Evolutionary conservation across 2,113 vertebrate genomes (phyloP).

Genomic region (Peucedramus taeniatus): DNA sequence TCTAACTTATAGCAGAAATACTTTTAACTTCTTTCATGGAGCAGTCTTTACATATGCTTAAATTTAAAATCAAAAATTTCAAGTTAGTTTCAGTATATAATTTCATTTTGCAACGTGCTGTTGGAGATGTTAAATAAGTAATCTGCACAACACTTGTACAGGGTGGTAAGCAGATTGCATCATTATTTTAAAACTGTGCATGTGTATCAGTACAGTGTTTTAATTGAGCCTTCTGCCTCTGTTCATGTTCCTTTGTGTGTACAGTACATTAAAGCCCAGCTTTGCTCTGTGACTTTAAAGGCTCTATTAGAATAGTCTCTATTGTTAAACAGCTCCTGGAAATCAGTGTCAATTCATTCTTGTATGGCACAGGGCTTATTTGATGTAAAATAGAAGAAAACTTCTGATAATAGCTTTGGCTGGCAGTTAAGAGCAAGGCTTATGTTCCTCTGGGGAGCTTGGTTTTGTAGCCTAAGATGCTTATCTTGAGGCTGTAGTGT

Average conservation of each 20-base stretch:
- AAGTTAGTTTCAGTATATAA: background rate
- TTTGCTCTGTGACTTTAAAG: background rate
- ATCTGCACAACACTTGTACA: background rate
- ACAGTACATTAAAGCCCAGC: background rate
- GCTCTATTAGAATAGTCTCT: background rate
- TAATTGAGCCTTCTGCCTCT: background rate
- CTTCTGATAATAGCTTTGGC: background rate
- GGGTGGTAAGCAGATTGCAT: background rate
- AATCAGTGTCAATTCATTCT: background rate
- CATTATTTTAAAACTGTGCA: background rate
- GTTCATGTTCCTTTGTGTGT: background rate
- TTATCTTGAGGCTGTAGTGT: background rate
- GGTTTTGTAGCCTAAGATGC: background rate
- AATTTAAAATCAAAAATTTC: background rate
- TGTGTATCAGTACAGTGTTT: background rate
- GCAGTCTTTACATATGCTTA: background rate
- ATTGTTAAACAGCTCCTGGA: background rate
- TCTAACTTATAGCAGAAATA: background rate
- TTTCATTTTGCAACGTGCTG: background rate
- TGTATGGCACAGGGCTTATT: background rate
- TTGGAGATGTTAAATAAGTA: background rate
- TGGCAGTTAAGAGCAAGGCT: background rate
- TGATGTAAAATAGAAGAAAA: background rate
- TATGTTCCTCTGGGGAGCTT: background rate
- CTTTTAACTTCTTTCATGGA: background rate